Evolutionary conservation across 1,140 invertebrate genomes (phyloP), one percentile per base, ranked within the genome.

Genomic region (Holcopasites calliopsidis): DNA sequence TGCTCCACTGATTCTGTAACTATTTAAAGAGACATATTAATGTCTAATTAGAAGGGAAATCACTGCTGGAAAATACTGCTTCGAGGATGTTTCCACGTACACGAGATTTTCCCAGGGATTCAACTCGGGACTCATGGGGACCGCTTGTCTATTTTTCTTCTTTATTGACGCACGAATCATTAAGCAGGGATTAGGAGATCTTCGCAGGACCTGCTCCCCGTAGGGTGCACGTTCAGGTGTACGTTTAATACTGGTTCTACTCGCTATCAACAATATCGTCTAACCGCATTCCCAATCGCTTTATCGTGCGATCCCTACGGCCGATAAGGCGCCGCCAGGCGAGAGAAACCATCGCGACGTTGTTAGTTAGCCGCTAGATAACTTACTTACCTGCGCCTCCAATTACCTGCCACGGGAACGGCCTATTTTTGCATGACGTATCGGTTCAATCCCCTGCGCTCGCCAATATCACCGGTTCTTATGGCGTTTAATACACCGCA

Each of bases 201-300:
- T 33, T 54, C 38, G 47, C 13, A 16, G 58, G 33, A 64, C 35
- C 70, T 64, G 60, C 49, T 65, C 21, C 23, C 11, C n/a, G n/a
- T n/a, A n/a, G n/a, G 23, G 40, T 40, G 50, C 13, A 18, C n/a
- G 47, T 40, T 72, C 57, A 62, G 47, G 28, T 47, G 62, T 66
- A 66, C 50, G 11, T 54, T 38, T 44, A n/a, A 55, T 55, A 68
- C 62, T 58, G 62, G 72, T 49, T 58, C 72, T 21, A 49, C 52
- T 40, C 21, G 38, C 64, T 75, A 69, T 75, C 72, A 75, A 75
- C 72, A 75, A 75, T 75, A 75, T 75, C 72, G 35, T 23, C 64
- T 69, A 33, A 50, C 72, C 40, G 42, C 72, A 69, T 69, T 69
- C 64, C 33, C 40, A 40, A 75, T 75, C 72, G 72, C 23, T 75